These are phyloP conservation scores for Nasalis larvatus DNA, from an alignment of 2,113 vertebrate genomes.

Conservation along the genomic window DNA sequence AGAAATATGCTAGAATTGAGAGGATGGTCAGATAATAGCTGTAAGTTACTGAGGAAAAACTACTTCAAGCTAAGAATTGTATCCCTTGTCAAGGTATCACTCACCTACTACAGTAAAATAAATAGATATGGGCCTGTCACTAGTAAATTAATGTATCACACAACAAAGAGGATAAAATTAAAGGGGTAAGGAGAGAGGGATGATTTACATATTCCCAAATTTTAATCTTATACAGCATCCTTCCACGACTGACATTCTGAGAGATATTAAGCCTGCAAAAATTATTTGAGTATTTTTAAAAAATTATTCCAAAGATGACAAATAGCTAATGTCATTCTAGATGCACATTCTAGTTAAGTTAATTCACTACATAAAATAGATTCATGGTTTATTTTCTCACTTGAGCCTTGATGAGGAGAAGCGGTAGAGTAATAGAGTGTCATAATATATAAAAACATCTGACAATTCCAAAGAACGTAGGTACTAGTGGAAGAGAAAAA, in stretches of 20 bases:
- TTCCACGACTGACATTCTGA: neutral
- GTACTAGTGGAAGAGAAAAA: neutral
- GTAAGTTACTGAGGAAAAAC: neutral
- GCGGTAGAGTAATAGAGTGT: neutral
- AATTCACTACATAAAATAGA: neutral
- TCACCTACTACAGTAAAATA: neutral
- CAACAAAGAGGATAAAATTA: neutral
- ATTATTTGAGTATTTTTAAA: neutral
- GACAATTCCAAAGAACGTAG: neutral
- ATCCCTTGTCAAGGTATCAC: neutral
- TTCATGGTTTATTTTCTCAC: neutral
- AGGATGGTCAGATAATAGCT: neutral
- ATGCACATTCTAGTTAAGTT: neutral
- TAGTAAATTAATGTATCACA: neutral
- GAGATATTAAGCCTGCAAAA: neutral
- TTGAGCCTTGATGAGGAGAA: neutral
- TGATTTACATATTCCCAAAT: neutral
- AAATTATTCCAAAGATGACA: neutral
- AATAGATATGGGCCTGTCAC: neutral
- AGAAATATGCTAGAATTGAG: neutral
- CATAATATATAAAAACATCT: neutral
- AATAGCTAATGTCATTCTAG: neutral
- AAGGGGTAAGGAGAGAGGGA: neutral
- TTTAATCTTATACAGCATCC: neutral
- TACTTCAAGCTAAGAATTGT: neutral